phyloP scores from a whole-genome alignment of 2,888 invertebrate genomes.

The Thalpophila matura region DNA sequence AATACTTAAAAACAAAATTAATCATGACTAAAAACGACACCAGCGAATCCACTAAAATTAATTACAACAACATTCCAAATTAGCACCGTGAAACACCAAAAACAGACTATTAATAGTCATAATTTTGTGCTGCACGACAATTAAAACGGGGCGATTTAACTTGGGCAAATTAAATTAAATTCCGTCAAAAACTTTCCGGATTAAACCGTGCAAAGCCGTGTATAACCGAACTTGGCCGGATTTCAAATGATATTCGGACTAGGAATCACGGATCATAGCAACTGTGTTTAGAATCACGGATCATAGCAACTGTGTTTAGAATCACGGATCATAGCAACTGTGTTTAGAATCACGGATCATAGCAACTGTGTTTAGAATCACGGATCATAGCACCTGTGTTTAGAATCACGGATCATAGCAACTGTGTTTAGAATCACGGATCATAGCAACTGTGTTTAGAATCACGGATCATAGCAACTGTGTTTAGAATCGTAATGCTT shows the following conservation, averaged over 20 bases:
- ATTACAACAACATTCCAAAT: conserved; percentile 18
- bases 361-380: conserved; percentile 31
- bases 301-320: conserved; percentile 26
- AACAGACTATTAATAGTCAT: conserved; percentile 27
- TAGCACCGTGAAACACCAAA: conserved; percentile 3
- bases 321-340: conserved; percentile 29
- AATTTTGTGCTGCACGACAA: conserved; percentile 41
- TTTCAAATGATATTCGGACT: conserved; percentile 48
- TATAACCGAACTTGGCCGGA: conserved; percentile 36
- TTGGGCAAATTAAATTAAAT: conserved; percentile 46
- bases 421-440: conserved; percentile 35
- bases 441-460: conserved; percentile 26
- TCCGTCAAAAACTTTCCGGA: conserved; percentile 38
- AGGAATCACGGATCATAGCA: conserved; percentile 32
- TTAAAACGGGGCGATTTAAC: conserved; percentile 26
- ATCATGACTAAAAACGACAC: neutral
- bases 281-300: conserved; percentile 30
- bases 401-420: conserved; percentile 31
- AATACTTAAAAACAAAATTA: neutral
- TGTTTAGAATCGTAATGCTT: conserved; percentile 38
- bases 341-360: conserved; percentile 38
- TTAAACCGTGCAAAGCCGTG: conserved; percentile 25
- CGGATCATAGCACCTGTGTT: conserved; percentile 26
- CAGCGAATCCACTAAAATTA: neutral
- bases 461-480: conserved; percentile 29